Conservation (phyloP, 2,113 vertebrate genomes). For the Chloropsis hardwickii region DNA sequence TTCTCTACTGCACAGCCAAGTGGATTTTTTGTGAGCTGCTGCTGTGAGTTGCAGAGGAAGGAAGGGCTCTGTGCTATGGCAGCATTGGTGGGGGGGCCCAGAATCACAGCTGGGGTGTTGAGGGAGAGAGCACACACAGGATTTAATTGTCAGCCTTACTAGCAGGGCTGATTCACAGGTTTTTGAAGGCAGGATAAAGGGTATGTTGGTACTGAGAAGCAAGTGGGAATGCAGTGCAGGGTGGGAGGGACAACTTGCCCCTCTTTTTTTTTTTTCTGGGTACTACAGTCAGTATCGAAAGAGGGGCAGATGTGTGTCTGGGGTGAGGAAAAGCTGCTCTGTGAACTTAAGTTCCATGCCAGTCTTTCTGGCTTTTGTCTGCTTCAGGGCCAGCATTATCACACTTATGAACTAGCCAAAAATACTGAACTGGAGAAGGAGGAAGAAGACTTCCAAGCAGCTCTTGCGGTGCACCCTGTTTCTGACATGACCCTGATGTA, state of each 20-base stretch:
- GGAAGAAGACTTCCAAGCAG: constrained; percentile 83
- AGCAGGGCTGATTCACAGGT: neutral
- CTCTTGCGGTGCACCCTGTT: constrained; percentile 89
- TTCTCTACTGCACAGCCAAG: neutral
- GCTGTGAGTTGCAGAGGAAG: neutral
- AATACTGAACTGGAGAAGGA: constrained; percentile 89
- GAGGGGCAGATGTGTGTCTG: neutral
- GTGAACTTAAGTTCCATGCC: neutral
- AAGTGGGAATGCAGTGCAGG: neutral
- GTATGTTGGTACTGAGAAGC: neutral
- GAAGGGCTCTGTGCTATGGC: neutral
- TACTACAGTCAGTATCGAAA: neutral
- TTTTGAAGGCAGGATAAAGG: neutral
- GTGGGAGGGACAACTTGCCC: neutral
- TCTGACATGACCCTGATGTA: constrained; percentile 90
- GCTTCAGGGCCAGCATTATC: constrained; percentile 85
- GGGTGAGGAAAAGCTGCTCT: neutral
- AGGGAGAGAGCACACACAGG: neutral
- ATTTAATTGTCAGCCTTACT: neutral
- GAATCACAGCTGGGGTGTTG: neutral
- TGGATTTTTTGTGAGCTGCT: neutral
- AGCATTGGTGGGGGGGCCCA: fast-evolving
- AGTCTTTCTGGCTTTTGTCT: neutral
- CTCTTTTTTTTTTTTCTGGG: neutral
- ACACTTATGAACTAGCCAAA: constrained; percentile 88